Conservation (phyloP, 2,113 vertebrate genomes). For the Rhadina sibilatrix region DNA sequence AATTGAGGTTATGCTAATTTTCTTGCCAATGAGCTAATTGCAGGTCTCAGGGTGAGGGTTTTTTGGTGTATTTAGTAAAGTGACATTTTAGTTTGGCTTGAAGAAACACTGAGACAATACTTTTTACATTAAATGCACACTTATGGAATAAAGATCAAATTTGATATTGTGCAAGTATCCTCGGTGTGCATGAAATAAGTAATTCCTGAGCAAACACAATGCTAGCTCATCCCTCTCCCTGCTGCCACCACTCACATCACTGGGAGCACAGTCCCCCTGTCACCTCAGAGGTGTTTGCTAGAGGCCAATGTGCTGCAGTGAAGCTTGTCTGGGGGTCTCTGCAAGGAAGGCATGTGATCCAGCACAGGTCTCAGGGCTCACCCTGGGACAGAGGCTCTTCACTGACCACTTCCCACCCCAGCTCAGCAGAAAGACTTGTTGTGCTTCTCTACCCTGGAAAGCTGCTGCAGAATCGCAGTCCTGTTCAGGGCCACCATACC, state of each 20-base stretch:
- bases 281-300: neutral
- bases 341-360: rapidly evolving
- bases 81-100: constrained; percentile 13
- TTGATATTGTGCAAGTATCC: neutral
- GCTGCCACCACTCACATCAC: rapidly evolving
- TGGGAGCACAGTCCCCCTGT: neutral
- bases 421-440: neutral
- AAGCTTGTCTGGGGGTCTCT: neutral
- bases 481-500: neutral
- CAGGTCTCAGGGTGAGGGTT: neutral
- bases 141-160: neutral
- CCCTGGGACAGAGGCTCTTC: neutral
- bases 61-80: constrained; percentile 4
- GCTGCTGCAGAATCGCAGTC: neutral
- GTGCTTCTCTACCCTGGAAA: neutral
- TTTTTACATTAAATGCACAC: neutral
- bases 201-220: neutral
- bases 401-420: neutral
- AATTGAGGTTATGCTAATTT: constrained; percentile 27
- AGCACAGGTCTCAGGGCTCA: neutral
- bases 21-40: neutral
- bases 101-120: constrained; percentile 7
- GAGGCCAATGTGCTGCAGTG: neutral
- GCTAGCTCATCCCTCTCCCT: neutral
- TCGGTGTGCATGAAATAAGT: neutral